A percentile compares a stretch with the other conserved stretches of the same genome.
Evolutionary conservation across 2,113 vertebrate genomes (phyloP).

Genomic region (Elachura formosa): DNA sequence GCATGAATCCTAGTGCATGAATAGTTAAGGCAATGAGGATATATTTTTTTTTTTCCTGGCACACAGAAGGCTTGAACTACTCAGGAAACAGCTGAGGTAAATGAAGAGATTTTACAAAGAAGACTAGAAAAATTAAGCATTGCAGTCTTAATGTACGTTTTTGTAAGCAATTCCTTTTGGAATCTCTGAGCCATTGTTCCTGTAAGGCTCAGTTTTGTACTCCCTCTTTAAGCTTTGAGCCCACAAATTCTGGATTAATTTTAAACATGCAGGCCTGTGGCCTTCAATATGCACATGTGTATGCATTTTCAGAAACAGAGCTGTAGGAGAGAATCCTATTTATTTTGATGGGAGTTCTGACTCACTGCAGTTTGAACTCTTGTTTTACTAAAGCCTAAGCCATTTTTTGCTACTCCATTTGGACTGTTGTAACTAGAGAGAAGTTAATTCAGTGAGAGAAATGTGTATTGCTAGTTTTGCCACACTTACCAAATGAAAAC

Average conservation of each 20-base stretch:
- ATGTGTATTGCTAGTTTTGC: not conserved
- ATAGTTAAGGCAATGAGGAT: not conserved
- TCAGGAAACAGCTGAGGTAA: not conserved
- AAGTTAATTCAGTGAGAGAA: not conserved
- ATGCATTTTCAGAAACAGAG: not conserved
- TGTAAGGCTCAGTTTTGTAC: not conserved
- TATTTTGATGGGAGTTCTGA: not conserved
- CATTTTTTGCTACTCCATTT: not conserved
- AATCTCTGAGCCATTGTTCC: not conserved
- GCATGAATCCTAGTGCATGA: not conserved
- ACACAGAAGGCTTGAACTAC: not conserved
- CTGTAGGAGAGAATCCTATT: not conserved
- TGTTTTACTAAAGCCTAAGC: not conserved
- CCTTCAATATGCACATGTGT: not conserved
- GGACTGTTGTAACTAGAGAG: not conserved
- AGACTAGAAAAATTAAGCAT: not conserved
- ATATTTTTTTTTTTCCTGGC: not conserved
- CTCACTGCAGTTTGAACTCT: not conserved
- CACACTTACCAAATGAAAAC: not conserved
- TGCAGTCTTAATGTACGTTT: not conserved
- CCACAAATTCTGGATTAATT: not conserved
- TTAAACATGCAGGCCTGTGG: not conserved
- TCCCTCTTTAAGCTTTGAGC: not conserved
- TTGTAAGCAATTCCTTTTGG: not conserved
- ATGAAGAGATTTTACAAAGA: not conserved